Percentiles rank a stretch among this genome's conserved stretches.
phyloP scores from a whole-genome alignment of 92 coral and sea anemone species.

The Chrysogorgia sp. region DNA sequence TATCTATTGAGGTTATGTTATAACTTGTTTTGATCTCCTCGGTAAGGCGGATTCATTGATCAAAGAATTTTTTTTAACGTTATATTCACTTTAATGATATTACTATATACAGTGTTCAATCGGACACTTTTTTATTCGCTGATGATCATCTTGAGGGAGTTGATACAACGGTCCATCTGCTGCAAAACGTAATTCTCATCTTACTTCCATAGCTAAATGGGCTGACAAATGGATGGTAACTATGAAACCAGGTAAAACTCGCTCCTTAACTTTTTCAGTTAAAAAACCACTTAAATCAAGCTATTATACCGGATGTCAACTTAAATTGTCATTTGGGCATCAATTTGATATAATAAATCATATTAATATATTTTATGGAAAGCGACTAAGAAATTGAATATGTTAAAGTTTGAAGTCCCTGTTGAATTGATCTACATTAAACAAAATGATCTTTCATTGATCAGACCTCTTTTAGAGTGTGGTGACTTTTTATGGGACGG shows the following conservation, averaged over 20 bases:
- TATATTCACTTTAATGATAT: slow-evolving; percentile 42
- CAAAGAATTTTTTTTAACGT: no score
- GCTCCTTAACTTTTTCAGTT: slow-evolving; percentile 34
- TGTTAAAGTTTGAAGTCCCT: slow-evolving; percentile 24
- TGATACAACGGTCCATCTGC: slow-evolving; percentile 30
- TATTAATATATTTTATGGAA: background rate
- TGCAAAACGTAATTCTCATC: slow-evolving; percentile 23
- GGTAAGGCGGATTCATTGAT: no score
- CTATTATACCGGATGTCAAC: slow-evolving; percentile 10
- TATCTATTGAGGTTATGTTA: no score
- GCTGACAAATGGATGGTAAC: slow-evolving; percentile 30
- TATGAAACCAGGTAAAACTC: slow-evolving; percentile 24
- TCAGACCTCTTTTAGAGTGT: slow-evolving; percentile 43
- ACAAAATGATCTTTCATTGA: background rate
- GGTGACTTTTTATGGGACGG: slow-evolving; percentile 46
- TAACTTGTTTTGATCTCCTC: no score
- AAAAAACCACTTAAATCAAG: background rate
- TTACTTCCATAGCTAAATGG: slow-evolving; percentile 23
- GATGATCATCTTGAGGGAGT: slow-evolving; percentile 42
- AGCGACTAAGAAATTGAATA: slow-evolving; percentile 14
- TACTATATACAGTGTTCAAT: slow-evolving; percentile 12
- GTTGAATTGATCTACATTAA: background rate
- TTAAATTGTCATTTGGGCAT: slow-evolving; percentile 34
- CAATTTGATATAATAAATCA: background rate
- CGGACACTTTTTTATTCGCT: slow-evolving; percentile 39